Conservation (phyloP, 2,888 invertebrate species). For the Hypena proboscidalis region DNA sequence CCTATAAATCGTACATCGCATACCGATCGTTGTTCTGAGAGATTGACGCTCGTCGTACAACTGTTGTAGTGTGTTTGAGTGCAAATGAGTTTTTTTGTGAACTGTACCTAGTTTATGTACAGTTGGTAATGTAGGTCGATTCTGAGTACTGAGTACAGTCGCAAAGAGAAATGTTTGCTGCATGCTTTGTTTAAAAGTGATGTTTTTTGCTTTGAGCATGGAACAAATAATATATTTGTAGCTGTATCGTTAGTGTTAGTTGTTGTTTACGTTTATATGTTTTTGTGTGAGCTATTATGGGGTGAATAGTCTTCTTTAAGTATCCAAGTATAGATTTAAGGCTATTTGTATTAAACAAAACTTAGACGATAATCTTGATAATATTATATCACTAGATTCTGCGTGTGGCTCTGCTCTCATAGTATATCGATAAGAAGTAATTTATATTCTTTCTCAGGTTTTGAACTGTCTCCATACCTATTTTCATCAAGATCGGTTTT, state of each 20-base stretch:
- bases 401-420: too few species aligned
- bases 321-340: too few species aligned
- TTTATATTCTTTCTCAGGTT: too few species aligned
- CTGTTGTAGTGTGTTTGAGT: slow-evolving; percentile 67
- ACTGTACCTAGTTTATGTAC: slow-evolving; percentile 35
- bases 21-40: slow-evolving; percentile 65
- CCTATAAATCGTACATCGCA: slow-evolving; percentile 44
- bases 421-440: too few species aligned
- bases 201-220: slow-evolving; percentile 11
- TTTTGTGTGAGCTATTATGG: too few species aligned
- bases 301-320: slow-evolving; percentile 6
- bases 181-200: slow-evolving; percentile 30
- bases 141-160: slow-evolving; percentile 17
- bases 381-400: too few species aligned
- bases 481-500: too few species aligned
- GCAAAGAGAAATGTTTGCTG: slow-evolving; percentile 4
- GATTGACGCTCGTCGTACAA: slow-evolving; percentile 67
- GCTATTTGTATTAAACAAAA: too few species aligned
- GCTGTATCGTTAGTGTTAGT: not conserved
- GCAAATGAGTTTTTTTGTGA: slow-evolving; percentile 75
- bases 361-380: too few species aligned
- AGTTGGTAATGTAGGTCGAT: slow-evolving; percentile 35
- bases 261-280: too few species aligned
- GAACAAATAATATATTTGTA: not conserved
- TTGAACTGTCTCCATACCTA: too few species aligned